Evolutionary conservation across 2,888 invertebrate species (phyloP).

Genomic region (Platypus cylindrus): DNA sequence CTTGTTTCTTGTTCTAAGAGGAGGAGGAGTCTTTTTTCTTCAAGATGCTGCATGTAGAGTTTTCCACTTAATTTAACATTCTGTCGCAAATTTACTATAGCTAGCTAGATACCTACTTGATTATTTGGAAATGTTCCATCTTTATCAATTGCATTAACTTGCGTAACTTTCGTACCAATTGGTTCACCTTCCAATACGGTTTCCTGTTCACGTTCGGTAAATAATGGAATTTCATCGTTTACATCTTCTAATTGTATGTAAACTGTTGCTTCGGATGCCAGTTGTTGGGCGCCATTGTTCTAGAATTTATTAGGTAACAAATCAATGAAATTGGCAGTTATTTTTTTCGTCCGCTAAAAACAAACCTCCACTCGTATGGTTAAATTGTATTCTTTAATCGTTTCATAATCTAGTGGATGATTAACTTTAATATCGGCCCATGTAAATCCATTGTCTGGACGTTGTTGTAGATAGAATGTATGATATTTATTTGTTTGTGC

Average conservation of each 20-base stretch:
- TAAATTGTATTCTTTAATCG: conserved; percentile 88
- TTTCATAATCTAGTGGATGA: conserved; percentile 89
- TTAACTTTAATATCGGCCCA: conserved; percentile 96
- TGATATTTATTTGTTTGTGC: conserved; percentile 93
- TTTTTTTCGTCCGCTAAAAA: conserved; percentile 9
- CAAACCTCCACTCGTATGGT: conserved; percentile 91
- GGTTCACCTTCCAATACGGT: conserved; percentile 91
- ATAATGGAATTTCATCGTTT: conserved; percentile 92
- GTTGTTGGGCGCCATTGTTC: conserved; percentile 92
- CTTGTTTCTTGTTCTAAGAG: too few species aligned
- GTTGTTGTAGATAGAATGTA: conserved; percentile 90
- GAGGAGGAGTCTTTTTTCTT: too few species aligned
- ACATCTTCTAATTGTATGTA: conserved; percentile 90
- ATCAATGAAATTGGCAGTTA: too few species aligned
- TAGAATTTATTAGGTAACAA: conserved; percentile 31
- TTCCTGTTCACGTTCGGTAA: conserved; percentile 90
- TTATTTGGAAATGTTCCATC: conserved; percentile 93
- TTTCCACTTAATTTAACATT: not conserved
- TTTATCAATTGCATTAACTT: conserved; percentile 92
- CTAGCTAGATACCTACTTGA: conserved; percentile 57
- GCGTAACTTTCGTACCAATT: conserved; percentile 87
- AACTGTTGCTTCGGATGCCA: conserved; percentile 88
- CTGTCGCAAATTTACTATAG: not conserved
- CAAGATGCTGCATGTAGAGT: too few species aligned
- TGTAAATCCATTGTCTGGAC: conserved; percentile 82